These are phyloP conservation scores for Drosophila peninsularis DNA, from an alignment of 2,888 invertebrate species.

Conservation along the genomic window DNA sequence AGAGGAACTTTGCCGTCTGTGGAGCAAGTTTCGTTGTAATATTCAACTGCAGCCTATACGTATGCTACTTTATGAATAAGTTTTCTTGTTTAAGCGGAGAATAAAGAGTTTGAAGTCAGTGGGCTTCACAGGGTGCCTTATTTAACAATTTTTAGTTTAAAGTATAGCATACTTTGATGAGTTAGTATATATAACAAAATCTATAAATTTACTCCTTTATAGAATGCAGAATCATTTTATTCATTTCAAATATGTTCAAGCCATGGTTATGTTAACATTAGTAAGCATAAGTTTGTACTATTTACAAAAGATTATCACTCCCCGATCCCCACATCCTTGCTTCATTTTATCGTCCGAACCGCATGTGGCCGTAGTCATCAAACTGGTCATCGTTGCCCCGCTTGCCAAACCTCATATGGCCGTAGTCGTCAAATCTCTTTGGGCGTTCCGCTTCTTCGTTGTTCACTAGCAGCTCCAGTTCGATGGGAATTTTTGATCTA, in stretches of 20 bases:
- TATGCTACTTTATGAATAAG: constrained; percentile 2
- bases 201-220: constrained; percentile 11
- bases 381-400: constrained; percentile 87
- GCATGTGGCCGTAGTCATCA: constrained; percentile 91
- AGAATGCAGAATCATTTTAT: constrained; percentile 43
- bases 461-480: constrained; percentile 81
- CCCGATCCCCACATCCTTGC: constrained; percentile 12
- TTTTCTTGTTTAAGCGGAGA: no score
- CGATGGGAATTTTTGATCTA: constrained; percentile 81
- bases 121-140: background rate
- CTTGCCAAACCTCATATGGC: constrained; percentile 88
- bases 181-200: background rate
- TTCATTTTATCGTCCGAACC: constrained; percentile 86
- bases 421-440: constrained; percentile 90
- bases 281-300: constrained; percentile 19
- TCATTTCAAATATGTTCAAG: constrained; percentile 11
- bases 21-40: background rate
- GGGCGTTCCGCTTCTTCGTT: constrained; percentile 80
- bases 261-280: constrained; percentile 8
- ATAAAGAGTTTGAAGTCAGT: background rate
- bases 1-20: background rate
- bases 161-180: background rate
- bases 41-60: background rate
- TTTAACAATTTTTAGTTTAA: no score
- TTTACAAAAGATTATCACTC: constrained; percentile 40